Evolutionary conservation across 2,888 invertebrate species (phyloP), one percentile per base, ranked within the genome.

Genomic region (Eulithis prunata): DNA sequence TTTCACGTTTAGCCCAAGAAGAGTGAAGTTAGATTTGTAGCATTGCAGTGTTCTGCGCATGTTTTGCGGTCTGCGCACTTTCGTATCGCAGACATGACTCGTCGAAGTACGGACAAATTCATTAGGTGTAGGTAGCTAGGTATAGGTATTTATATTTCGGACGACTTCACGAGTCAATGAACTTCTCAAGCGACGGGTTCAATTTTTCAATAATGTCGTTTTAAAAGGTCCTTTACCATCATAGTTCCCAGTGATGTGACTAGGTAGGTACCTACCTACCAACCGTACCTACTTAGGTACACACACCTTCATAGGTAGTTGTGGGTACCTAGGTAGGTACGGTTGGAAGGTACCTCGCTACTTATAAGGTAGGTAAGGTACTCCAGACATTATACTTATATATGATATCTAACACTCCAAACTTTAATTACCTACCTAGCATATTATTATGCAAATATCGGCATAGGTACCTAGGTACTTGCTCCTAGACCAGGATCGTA

Each of bases 11-110:
- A 32, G 78, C 78, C 78, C 73, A 79, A 78, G 78, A 82, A 77
- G 80, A 82, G 83, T 86, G 86, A 89, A 88, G 87, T 91, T 89
- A 83, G 85, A 85, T 89, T 89, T 91, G 91, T 88, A 86, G 91
- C 90, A 91, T 78, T 91, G 92, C 91, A 87, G 91, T 85, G 85
- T 85, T 87, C 86, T 91, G 91, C 91, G 91, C 91, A 91, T 90
- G 91, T 86, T 83, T 82, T 75, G 78, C 75, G 79, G 79, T 82
- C 81, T 90, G 91, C 91, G 91, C 91, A 91, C 85, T 81, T 79
- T 81, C 75, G 80, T 83, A 81, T 79, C 75, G 80, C 83, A 75
- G 77, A 77, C 82, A 70, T 70, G 65, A 66, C 72, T 69, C 75
- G 66, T 68, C 10, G 8, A 66, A 52, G 63, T 72, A 77, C 75